Evolutionary conservation across 37 sponge, comb jelly and placozoan genomes (phyloP).

Genomic region (Axinella damicornis): DNA sequence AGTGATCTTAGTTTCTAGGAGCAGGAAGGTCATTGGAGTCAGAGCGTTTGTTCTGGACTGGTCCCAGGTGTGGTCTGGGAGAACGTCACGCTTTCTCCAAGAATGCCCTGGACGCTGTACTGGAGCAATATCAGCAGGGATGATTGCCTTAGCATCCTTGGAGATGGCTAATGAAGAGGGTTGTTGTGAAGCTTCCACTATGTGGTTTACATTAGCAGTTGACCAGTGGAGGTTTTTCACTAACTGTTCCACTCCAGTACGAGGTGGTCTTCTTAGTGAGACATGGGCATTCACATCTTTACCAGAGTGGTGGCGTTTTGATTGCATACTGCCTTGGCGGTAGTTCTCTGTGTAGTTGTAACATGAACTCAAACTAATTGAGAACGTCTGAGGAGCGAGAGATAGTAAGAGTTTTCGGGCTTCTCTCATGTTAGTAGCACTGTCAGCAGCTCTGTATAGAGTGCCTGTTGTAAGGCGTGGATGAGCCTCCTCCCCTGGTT

Average conservation of each 20-base stretch:
- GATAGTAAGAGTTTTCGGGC: background rate
- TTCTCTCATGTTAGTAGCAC: constrained; percentile 2
- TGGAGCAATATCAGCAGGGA: background rate
- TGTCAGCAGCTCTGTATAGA: constrained; percentile 9
- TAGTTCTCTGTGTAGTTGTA: constrained; percentile 9
- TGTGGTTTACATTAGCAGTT: constrained; percentile 7
- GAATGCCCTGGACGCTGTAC: no score
- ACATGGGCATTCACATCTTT: background rate
- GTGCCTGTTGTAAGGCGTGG: constrained; percentile 15
- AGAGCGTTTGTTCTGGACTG: no score
- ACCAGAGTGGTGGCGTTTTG: background rate
- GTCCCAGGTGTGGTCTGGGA: no score
- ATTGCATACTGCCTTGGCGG: background rate
- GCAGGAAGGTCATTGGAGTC: no score
- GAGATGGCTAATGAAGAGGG: no score
- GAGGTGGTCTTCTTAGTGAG: background rate
- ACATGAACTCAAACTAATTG: background rate
- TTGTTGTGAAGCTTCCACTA: background rate
- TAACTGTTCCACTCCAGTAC: constrained; percentile 21
- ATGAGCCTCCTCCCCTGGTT: constrained; percentile 1
- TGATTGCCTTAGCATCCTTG: no score
- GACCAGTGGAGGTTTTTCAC: constrained; percentile 26
- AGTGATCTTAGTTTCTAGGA: background rate
- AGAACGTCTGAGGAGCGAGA: constrained; percentile 4
- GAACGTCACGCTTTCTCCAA: no score